Base-by-base conservation (phyloP, 2,113 vertebrate genomes). In the Nestor notabilis region DNA sequence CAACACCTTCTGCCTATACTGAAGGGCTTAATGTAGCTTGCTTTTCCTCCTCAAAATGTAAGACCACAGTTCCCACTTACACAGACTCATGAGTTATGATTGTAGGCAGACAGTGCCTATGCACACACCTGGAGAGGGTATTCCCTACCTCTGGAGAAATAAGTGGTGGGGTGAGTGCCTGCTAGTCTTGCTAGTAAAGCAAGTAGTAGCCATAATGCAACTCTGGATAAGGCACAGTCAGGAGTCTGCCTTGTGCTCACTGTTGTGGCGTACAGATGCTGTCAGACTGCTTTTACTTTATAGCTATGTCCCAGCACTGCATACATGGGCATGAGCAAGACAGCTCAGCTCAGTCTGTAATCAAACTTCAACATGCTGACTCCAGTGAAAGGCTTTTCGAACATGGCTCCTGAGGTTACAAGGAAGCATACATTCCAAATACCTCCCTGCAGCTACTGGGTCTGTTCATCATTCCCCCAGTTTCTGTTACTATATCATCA, bases 291-390 rank as follows among this genome's bases (percentile, higher is more conserved):
- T 44, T 21, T 81, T 21, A 21, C 5, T 1, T 16, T 43, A 23
- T 1, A 44, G 18, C 11, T 52, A 13, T 2, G 3, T 56, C 16
- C 20, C 46, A n/a, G n/a, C 1, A 1, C 14, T 47, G 58, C 9
- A 2, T 6, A 33, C 7, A 4, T 1, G 6, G 28, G 27, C 17
- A 27, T 0, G 2, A 63, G n/a, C 21, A 70, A 18, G n/a, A 33
- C 18, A 53, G 27, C 10, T 7, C 12, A 63, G 10, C 7, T 84
- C 47, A 44, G 21, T 27, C 68, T 44, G 31, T 28, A 35, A 11
- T 4, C 11, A 78, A 82, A 58, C 4, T 56, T 64, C 44, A 44
- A 19, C 10, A 76, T 50, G 17, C 37, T 69, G 39, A 21, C 37
- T 74, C 15, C 13, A 76, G 6, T 35, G 46, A n/a, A 76, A 81